Base-by-base conservation (phyloP, 2,888 invertebrate genomes). In the Dasysyrphus albostriatus region DNA sequence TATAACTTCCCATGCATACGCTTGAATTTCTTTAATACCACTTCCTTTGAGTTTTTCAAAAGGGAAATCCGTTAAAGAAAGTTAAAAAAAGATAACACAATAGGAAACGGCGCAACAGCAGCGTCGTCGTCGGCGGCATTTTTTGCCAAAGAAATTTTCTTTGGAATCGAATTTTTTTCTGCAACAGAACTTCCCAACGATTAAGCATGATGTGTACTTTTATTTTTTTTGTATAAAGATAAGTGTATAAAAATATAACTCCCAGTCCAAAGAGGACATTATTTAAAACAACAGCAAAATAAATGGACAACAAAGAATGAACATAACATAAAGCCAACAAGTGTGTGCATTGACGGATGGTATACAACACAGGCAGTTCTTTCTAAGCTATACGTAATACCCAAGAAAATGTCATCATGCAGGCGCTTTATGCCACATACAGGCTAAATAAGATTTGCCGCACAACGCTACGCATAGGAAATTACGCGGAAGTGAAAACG, bases 401-500 rank as follows among this genome's bases (percentile, higher is more conserved):
- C 14, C 29, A 78, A 74, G 69, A 77, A 74, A 78, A 78, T 87
- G 82, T 82, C 85, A 82, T 70, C 69, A 82, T 77, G 82, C 77
- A 63, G 82, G 85, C 82, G 78, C 82, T 82, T 73, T 54, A 82
- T 51, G 58, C 65, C 73, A 70, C 74, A 82, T 12, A 67, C 73
- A 24, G 37, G 54, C 49, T 54, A 73, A 75, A 63, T 63, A 70
- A 76, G 77, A 78, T 70, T 82, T 74, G 82, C 82, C 78, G 82
- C 77, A 63, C 58, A 70, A 70, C 61, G 82, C 82, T 34, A 85
- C 81, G 82, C 85, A 82, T 82, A 82, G 82, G 85, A 87, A 82
- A 87, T 87, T 87, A 87, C 85, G 85, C 85, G 85, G 85, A 87
- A 87, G 82, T 87, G 73, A 78, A 69, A 74, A 77, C 82, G 85